Base-by-base conservation (phyloP, 2,113 vertebrate genomes). In the Upupa epops region DNA sequence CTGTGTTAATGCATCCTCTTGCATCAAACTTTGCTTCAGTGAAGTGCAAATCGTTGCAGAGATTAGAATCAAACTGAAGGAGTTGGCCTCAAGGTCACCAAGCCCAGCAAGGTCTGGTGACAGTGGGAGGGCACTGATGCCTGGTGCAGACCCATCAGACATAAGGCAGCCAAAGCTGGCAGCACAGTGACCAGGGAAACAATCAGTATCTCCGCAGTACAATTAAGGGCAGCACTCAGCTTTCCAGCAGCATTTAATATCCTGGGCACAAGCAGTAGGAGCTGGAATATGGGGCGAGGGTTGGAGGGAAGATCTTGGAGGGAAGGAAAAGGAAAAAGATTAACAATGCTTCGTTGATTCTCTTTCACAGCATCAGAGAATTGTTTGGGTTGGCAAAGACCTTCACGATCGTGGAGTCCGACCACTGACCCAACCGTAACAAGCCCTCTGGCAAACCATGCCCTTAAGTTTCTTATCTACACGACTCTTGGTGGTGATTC, bases 1-100 rank as follows among this genome's bases (percentile, higher is more conserved):
- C 82, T 79, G 45, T 46, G 52, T 95, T 94, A 96, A 92, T 90
- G 86, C 71, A 92, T 70, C 59, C 66, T 85, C 71, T 82, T 92
- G 64, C 55, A 84, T 86, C 84, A 90, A 84, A 70, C 75, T 83
- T 83, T 34, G 74, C 77, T 92, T 66, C 68, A 89, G 46, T 83
- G 83, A 89, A 66, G 74, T 76, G 89, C 87, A 91, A 87, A 95
- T 87, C 90, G 52, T 17, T 51, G 81, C 70, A 66, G 48, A 72
- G 88, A 93, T 84, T 49, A 82, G 90, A 87, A 92, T 55, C 80
- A 61, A 76, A 96, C 82, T 56, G 71, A 84, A 93, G 76, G 83
- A 54, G 42, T 5, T 89, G 86, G 32, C 81, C 92, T 84, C 40
- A 58, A 84, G 83, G 74, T 92, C 92, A 96, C n/a, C n/a, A n/a